Conservation (phyloP, 1,140 invertebrate species). For the Procambarus virginalis region DNA sequence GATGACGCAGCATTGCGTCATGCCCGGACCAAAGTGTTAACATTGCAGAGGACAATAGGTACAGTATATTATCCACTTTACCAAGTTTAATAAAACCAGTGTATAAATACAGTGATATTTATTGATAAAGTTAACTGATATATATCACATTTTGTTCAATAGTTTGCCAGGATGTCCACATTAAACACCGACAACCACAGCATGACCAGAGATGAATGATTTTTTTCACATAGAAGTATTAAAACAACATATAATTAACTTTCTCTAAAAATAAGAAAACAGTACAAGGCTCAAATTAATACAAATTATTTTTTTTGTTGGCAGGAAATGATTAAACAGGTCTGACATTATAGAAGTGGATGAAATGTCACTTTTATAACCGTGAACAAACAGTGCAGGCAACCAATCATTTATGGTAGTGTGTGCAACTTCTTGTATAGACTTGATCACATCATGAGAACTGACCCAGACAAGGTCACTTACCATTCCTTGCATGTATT, state of each 20-base stretch:
- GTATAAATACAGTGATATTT: constrained; percentile 47
- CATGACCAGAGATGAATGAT: constrained; percentile 11
- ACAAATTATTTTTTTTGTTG: neutral
- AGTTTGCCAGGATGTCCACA: constrained; percentile 21
- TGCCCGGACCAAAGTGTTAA: too few relatives aligned
- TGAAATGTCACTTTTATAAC: neutral
- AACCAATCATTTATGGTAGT: too few relatives aligned
- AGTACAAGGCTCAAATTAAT: constrained; percentile 7
- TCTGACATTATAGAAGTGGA: neutral
- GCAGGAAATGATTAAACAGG: neutral
- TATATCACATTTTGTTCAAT: constrained; percentile 45
- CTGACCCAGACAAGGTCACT: too few relatives aligned
- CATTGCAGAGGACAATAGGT: neutral
- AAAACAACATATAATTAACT: constrained; percentile 18
- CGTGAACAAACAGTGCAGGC: too few relatives aligned
- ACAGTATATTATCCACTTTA: too few relatives aligned
- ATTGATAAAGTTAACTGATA: constrained; percentile 51
- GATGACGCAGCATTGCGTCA: too few relatives aligned
- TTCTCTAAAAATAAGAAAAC: neutral
- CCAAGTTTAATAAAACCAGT: neutral
- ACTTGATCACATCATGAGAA: too few relatives aligned
- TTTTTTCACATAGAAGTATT: neutral
- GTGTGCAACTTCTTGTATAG: too few relatives aligned
- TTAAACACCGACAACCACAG: neutral
- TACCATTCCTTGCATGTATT: neutral